Conservation (phyloP, 2,797 vertebrate genomes). For the Mastacembelus armatus region DNA sequence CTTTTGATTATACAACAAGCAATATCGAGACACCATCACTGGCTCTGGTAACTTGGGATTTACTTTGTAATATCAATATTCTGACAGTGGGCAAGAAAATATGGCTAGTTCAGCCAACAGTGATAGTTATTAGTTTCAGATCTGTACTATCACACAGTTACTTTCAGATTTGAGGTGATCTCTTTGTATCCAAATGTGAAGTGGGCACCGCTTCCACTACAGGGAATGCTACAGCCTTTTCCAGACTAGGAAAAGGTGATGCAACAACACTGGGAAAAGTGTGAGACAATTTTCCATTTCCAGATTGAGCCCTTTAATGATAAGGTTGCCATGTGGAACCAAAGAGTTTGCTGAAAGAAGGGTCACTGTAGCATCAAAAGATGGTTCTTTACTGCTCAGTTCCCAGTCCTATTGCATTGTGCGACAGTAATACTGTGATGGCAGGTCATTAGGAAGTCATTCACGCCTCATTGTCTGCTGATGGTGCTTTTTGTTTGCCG, state of each 20-base stretch:
- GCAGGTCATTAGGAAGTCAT: conserved; percentile 47
- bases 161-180: conserved; percentile 1
- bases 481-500: conserved; percentile 41
- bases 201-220: neutral
- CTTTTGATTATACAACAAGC: too few relatives aligned
- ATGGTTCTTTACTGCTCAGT: conserved; percentile 16
- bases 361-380: conserved; percentile 13
- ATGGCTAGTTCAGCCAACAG: too few relatives aligned
- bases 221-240: conserved; percentile 13
- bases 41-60: too few relatives aligned
- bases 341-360: conserved; percentile 18
- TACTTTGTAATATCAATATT: too few relatives aligned
- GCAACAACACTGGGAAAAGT: conserved; percentile 28
- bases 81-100: too few relatives aligned
- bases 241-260: conserved; percentile 16
- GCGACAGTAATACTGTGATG: conserved; percentile 38
- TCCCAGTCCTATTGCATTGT: conserved; percentile 18
- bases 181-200: conserved; percentile 19
- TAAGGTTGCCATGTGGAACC: conserved; percentile 16
- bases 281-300: conserved; percentile 17
- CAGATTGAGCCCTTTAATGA: conserved; percentile 29
- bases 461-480: conserved; percentile 39
- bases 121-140: neutral
- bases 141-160: neutral
- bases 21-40: too few relatives aligned